These are phyloP conservation scores for Malurus elegans DNA, from an alignment of 2,113 vertebrate genomes.

Conservation along the genomic window DNA sequence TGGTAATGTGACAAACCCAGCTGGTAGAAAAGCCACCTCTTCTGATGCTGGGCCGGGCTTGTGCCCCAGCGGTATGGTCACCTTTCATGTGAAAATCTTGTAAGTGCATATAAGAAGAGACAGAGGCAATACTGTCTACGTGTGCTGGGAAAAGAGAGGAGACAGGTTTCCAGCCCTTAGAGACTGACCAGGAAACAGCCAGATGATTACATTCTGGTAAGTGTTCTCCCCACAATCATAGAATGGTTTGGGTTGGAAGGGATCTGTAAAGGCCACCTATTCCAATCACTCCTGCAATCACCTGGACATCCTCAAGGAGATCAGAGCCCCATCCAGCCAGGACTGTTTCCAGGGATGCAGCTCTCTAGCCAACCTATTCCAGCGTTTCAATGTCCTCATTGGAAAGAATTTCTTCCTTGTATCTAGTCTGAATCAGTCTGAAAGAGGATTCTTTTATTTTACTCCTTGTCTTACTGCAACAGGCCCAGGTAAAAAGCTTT, in stretches of 20 bases:
- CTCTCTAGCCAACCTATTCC: not conserved
- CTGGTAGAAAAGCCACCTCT: not conserved
- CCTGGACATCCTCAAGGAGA: not conserved
- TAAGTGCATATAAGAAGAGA: not conserved
- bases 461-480: rapidly evolving
- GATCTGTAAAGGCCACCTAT: not conserved
- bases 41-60: not conserved
- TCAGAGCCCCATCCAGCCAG: not conserved
- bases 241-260: not conserved
- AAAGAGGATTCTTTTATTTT: not conserved
- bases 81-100: not conserved
- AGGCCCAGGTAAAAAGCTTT: not conserved
- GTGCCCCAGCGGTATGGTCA: not conserved
- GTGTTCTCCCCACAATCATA: not conserved
- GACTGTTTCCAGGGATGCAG: not conserved
- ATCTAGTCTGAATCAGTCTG: not conserved
- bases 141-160: not conserved
- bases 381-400: not conserved
- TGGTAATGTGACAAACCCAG: rapidly evolving
- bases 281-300: not conserved
- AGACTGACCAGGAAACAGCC: not conserved
- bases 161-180: not conserved
- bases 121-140: not conserved
- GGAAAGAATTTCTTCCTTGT: not conserved
- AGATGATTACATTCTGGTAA: not conserved